These are phyloP conservation scores for Clostera curtula DNA, from an alignment of 2,888 invertebrate genomes.

Conservation along the genomic window DNA sequence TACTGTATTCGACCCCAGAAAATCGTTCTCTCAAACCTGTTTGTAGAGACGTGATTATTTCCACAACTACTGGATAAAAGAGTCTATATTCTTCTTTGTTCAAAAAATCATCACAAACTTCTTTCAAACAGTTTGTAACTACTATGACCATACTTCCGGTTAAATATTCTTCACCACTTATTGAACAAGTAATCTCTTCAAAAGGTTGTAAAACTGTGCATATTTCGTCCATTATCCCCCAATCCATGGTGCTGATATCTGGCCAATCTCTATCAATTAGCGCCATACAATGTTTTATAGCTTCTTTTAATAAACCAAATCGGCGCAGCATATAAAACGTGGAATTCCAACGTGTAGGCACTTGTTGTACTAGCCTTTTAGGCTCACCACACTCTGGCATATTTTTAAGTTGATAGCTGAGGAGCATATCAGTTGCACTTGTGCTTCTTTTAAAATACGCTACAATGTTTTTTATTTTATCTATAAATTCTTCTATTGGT, in stretches of 20 bases:
- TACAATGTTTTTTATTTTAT: neutral
- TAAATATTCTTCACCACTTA: neutral
- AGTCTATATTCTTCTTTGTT: neutral
- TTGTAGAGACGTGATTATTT: slow-evolving; percentile 1
- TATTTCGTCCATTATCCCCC: neutral
- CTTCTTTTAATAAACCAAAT: neutral
- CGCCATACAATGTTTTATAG: neutral
- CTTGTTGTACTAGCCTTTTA: neutral
- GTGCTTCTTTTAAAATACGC: neutral
- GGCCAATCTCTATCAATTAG: neutral
- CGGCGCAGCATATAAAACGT: neutral
- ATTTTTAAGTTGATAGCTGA: neutral
- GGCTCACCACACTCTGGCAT: neutral
- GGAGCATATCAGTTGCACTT: neutral
- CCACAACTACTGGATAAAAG: slow-evolving; percentile 1
- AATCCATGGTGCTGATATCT: neutral
- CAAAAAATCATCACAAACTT: neutral
- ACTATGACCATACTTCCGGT: too few species aligned
- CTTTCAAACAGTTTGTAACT: neutral
- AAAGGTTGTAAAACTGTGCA: neutral
- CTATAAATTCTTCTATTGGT: neutral
- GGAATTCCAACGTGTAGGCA: neutral
- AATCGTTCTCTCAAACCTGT: slow-evolving; percentile 6
- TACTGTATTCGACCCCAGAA: slow-evolving; percentile 2
- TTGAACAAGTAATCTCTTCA: neutral